These are phyloP conservation scores for Epizoanthus scotinus DNA, from an alignment of 92 coral and sea anemone species.

Conservation along the genomic window DNA sequence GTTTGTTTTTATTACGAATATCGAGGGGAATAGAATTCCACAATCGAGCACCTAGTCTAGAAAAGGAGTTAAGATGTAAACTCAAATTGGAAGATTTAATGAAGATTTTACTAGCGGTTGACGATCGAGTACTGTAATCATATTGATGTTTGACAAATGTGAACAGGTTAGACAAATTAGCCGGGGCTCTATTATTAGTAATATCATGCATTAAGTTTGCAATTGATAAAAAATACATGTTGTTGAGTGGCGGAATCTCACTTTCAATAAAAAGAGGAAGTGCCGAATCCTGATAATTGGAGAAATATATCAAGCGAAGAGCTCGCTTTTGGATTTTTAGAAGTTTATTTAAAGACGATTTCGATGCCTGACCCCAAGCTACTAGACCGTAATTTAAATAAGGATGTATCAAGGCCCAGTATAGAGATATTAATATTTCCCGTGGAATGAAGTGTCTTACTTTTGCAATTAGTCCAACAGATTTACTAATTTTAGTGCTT, in stretches of 20 bases:
- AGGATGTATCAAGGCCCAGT: slow-evolving; percentile 35
- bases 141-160: slow-evolving; percentile 14
- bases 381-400: slow-evolving; percentile 25
- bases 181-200: slow-evolving; percentile 27
- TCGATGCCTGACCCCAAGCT: slow-evolving; percentile 36
- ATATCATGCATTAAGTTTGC: slow-evolving; percentile 20
- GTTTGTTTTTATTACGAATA: slow-evolving; percentile 31
- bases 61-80: slow-evolving; percentile 24
- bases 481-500: slow-evolving; percentile 23
- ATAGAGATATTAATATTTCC: slow-evolving; percentile 31
- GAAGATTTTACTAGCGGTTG: slow-evolving; percentile 30
- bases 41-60: slow-evolving; percentile 27
- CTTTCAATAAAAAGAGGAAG: slow-evolving; percentile 27
- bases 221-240: slow-evolving; percentile 19
- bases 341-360: slow-evolving; percentile 31
- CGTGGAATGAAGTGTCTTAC: slow-evolving; percentile 32
- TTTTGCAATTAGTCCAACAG: slow-evolving; percentile 26
- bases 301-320: slow-evolving; percentile 25
- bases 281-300: slow-evolving; percentile 24
- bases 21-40: slow-evolving; percentile 34
- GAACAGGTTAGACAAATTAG: slow-evolving; percentile 21
- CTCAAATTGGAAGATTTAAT: slow-evolving; percentile 28
- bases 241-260: slow-evolving; percentile 21
- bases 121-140: slow-evolving; percentile 22
- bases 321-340: slow-evolving; percentile 33